phyloP scores from a whole-genome alignment of 2,113 vertebrate species.

The Electrona antarctica region DNA sequence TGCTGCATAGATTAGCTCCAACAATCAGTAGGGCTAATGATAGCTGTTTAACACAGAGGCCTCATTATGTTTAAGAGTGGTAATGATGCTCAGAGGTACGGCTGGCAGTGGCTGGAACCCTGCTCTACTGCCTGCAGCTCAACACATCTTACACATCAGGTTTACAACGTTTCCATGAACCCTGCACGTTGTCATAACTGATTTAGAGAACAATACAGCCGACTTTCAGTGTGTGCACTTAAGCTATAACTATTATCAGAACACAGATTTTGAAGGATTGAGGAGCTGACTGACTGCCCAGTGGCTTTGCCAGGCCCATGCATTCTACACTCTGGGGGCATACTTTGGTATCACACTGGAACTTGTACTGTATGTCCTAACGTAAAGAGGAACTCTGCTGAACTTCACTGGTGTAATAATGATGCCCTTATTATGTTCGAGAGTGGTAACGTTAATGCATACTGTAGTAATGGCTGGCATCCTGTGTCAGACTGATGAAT shows the following conservation, averaged over 20 bases:
- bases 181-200: background rate
- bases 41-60: conserved; percentile 71
- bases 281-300: too few species aligned
- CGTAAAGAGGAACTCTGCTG: too few species aligned
- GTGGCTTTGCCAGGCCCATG: too few species aligned
- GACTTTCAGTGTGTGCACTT: too few species aligned
- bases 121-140: background rate
- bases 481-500: too few species aligned
- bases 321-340: background rate
- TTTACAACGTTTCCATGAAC: background rate
- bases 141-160: background rate
- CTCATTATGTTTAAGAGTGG: conserved; percentile 65
- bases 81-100: conserved; percentile 43
- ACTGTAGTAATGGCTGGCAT: too few species aligned
- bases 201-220: background rate
- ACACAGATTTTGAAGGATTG: too few species aligned
- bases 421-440: too few species aligned
- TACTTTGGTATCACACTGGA: background rate
- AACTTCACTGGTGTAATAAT: too few species aligned
- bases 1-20: conserved; percentile 65
- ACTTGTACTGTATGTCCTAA: too few species aligned
- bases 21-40: conserved; percentile 73
- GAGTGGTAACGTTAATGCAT: too few species aligned
- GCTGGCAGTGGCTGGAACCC: conserved; percentile 32
- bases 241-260: too few species aligned